phyloP scores from a whole-genome alignment of 2,888 invertebrate genomes.

The Osmoderma eremita region DNA sequence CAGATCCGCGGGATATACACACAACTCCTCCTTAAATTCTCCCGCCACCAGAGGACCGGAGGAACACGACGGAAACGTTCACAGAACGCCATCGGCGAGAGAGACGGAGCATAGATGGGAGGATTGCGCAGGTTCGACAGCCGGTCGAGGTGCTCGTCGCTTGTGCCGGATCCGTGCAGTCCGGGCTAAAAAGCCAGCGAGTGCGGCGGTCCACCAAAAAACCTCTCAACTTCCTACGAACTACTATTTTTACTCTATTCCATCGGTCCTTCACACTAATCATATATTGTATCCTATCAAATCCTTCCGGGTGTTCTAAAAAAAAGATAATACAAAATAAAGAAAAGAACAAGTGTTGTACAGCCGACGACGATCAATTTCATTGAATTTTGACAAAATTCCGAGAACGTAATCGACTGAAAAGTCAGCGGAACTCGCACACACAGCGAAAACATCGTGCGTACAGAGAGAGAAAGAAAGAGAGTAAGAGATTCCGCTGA shows the following conservation, averaged over 20 bases:
- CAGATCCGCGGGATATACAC: neutral
- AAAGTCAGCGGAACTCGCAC: slow-evolving; percentile 9
- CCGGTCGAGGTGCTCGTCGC: slow-evolving; percentile 53
- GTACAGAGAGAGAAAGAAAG: neutral
- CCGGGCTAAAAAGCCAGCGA: slow-evolving; percentile 69
- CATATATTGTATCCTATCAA: slow-evolving; percentile 43
- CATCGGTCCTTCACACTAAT: slow-evolving; percentile 55
- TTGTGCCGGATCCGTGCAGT: slow-evolving; percentile 65
- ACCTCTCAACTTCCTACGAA: slow-evolving; percentile 61
- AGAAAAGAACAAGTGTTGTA: neutral
- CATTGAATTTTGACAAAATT: neutral
- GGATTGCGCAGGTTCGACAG: slow-evolving; percentile 46
- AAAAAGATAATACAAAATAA: neutral
- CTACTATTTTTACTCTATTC: slow-evolving; percentile 57
- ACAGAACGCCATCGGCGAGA: neutral
- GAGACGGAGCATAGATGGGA: slow-evolving; percentile 35
- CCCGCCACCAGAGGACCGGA: slow-evolving; percentile 39
- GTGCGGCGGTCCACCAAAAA: slow-evolving; percentile 67
- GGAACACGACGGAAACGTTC: slow-evolving; percentile 34
- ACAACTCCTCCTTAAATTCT: slow-evolving; percentile 30
- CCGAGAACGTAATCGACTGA: neutral
- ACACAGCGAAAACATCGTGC: slow-evolving; percentile 1
- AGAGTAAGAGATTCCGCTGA: slow-evolving; percentile 5
- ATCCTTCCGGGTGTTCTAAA: slow-evolving; percentile 45
- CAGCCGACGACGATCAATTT: neutral